Percentiles rank a stretch among this genome's conserved stretches.
phyloP scores from a whole-genome alignment of 2,113 vertebrate species.

The Toxostoma redivivum region DNA sequence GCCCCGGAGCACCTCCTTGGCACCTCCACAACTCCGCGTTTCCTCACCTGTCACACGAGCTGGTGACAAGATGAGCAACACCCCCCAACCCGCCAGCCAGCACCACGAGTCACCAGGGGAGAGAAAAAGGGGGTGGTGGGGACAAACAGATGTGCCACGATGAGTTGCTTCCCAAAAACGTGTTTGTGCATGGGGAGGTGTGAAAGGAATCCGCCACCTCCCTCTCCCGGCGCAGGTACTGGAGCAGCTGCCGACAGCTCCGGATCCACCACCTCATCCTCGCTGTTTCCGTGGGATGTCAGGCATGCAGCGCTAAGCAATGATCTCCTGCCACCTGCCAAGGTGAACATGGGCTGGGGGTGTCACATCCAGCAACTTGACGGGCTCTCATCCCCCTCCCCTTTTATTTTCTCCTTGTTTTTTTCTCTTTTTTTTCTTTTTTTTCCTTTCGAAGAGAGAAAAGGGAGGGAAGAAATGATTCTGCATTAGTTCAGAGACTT shows the following conservation, averaged over 20 bases:
- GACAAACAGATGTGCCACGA: background rate
- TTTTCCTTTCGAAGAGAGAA: background rate
- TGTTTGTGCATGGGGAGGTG: background rate
- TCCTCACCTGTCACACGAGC: slow-evolving; percentile 65
- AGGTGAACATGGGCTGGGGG: slow-evolving; percentile 1
- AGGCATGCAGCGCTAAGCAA: slow-evolving; percentile 58
- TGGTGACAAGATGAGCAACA: slow-evolving; percentile 33
- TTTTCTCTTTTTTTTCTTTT: accelerated
- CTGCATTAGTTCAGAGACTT: background rate
- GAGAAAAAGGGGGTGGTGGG: background rate
- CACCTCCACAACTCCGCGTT: slow-evolving; percentile 5
- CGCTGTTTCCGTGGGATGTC: slow-evolving; percentile 45
- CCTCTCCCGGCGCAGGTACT: background rate
- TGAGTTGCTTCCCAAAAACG: background rate
- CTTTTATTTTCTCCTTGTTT: too few species aligned
- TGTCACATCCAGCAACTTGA: background rate
- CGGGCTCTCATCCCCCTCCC: background rate
- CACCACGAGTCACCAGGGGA: background rate
- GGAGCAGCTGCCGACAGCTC: slow-evolving; percentile 39
- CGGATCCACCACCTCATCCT: slow-evolving; percentile 11
- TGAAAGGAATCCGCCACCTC: background rate
- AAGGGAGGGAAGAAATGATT: background rate
- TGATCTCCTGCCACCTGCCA: slow-evolving; percentile 60
- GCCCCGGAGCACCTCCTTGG: slow-evolving; percentile 39
- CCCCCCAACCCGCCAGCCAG: background rate